Evolutionary conservation across 2,888 invertebrate species (phyloP).

Genomic region (Emmelina monodactyla): DNA sequence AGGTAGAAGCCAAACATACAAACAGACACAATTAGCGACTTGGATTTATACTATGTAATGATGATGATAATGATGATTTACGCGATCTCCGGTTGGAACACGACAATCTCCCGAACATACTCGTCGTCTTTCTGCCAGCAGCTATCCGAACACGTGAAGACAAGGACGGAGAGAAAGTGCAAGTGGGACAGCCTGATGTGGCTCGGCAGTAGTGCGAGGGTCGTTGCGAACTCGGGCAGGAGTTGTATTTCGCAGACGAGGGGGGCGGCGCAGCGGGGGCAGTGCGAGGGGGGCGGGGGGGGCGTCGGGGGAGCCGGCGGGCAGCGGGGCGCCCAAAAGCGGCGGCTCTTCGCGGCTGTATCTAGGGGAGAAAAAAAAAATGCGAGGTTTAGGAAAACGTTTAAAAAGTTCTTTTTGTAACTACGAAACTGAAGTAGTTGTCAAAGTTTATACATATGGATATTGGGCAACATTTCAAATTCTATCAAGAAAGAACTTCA

Average conservation of each 20-base stretch:
- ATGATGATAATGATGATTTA: slow-evolving; percentile 22
- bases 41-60: no score
- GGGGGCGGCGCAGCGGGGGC: slow-evolving; percentile 75
- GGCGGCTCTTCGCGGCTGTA: slow-evolving; percentile 78
- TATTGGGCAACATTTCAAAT: no score
- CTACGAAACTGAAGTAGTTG: no score
- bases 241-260: slow-evolving; percentile 85
- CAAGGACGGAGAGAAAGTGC: slow-evolving; percentile 87
- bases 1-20: no score
- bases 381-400: no score
- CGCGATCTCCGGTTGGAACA: slow-evolving; percentile 77
- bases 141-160: slow-evolving; percentile 84
- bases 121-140: slow-evolving; percentile 81
- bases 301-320: slow-evolving; percentile 37
- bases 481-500: no score
- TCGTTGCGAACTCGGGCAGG: slow-evolving; percentile 79
- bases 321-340: slow-evolving; percentile 72
- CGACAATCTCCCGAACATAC: slow-evolving; percentile 72
- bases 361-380: slow-evolving; percentile 65
- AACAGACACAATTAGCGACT: no score
- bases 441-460: no score
- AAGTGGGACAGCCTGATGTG: slow-evolving; percentile 62
- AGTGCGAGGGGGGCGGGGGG: slow-evolving; percentile 46
- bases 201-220: slow-evolving; percentile 66
- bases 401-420: no score